Evolutionary conservation across 2,888 invertebrate species (phyloP), one percentile per base, ranked within the genome.

Genomic region (Pseudanteris insignis): DNA sequence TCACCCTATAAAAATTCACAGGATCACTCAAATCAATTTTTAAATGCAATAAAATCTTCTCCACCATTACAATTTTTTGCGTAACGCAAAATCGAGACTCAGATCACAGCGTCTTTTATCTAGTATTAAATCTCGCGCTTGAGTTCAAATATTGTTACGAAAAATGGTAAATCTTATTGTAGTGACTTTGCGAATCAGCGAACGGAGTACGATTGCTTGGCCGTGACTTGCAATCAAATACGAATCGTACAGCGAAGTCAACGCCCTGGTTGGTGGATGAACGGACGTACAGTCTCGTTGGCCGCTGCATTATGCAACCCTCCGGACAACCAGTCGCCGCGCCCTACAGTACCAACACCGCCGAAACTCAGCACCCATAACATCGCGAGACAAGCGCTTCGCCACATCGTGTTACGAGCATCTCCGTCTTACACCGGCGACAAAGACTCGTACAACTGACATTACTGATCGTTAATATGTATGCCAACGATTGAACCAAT

Each of bases 241-340:
- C 54, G 48, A 55, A 50, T 55, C 51, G 46, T 32, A 50, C 46
- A 40, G 66, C 68, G 72, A 75, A 75, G 76, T 76, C 76, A 76
- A 76, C 75, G 75, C 75, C 76, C 75, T 75, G 70, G 64, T 65
- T 68, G 68, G 71, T 70, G 73, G 74, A 69, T 68, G 67, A 64
- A 70, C 67, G 46, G 40, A 48, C 55, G 38, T 18, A 47, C 57
- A 21, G 41, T 53, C 64, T 64, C 63, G 60, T 54, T 65, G 60
- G 65, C 67, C 64, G 68, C 63, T 71, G 74, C 71, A 72, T 76
- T 76, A 76, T 75, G 76, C 75, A 76, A 76, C 76, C 75, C 73
- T 69, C 70, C 66, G 67, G 68, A 64, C 70, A 60, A 69, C 68
- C 69, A 65, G 64, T 67, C 70, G 67, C 64, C 66, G 65, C 67